phyloP scores from a whole-genome alignment of 2,888 invertebrate genomes.

The Drosophila silvestris region DNA sequence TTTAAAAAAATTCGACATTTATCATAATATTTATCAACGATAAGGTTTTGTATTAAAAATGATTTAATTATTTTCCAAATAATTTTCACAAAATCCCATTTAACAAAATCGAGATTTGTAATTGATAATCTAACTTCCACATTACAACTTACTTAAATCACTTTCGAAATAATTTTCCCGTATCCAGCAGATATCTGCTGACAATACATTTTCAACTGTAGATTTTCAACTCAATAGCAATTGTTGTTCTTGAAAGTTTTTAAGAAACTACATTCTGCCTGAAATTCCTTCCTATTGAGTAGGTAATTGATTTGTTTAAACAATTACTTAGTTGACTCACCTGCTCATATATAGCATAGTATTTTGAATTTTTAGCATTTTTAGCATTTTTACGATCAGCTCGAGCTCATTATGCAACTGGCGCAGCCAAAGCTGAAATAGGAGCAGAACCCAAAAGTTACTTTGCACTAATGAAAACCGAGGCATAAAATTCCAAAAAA shows the following conservation, averaged over 20 bases:
- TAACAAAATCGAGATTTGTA: not conserved
- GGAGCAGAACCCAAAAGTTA: slow-evolving; percentile 38
- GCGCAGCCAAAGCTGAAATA: not conserved
- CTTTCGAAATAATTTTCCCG: not conserved
- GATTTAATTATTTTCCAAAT: not conserved
- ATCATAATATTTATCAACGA: not conserved
- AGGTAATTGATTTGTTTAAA: not conserved
- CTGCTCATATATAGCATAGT: not conserved
- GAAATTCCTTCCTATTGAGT: not conserved
- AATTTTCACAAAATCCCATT: not conserved
- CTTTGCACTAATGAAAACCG: slow-evolving; percentile 69
- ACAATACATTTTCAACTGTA: not conserved
- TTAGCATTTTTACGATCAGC: slow-evolving; percentile 6
- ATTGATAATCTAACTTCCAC: not conserved
- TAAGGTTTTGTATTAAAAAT: no score
- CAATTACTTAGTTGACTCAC: slow-evolving; percentile 24
- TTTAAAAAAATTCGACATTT: not conserved
- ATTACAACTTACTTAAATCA: not conserved
- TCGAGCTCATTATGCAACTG: slow-evolving; percentile 22
- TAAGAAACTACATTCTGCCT: not conserved
- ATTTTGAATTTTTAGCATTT: not conserved
- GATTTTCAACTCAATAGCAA: not conserved
- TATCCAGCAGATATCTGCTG: not conserved
- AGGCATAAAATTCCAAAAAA: slow-evolving; percentile 30
- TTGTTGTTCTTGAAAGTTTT: not conserved